phyloP scores from a whole-genome alignment of 2,797 vertebrate species.

The Alfaro cultratus region DNA sequence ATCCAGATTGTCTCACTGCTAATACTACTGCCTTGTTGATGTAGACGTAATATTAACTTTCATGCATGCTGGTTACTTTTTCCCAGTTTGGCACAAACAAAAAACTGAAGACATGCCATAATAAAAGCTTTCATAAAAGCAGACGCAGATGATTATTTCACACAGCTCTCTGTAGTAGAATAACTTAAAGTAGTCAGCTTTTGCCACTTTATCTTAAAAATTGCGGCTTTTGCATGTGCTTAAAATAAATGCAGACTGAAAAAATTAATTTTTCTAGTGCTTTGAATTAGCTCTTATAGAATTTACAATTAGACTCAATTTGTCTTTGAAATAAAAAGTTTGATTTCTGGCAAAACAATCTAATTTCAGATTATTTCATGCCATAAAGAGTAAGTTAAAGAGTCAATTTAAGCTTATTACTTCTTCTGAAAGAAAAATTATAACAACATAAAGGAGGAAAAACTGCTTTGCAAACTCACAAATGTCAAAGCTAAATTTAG shows the following conservation, averaged over 20 bases:
- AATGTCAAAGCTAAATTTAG: conserved; percentile 25
- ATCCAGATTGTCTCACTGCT: conserved; percentile 67
- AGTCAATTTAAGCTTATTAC: conserved; percentile 27
- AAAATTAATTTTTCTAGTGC: conserved; percentile 8
- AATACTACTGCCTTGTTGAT: conserved; percentile 73
- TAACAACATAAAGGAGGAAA: conserved; percentile 12
- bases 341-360: conserved; percentile 13
- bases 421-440: conserved; percentile 38
- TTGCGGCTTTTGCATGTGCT: conserved; percentile 53
- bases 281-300: conserved; percentile 8
- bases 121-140: conserved; percentile 35
- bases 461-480: conserved; percentile 40
- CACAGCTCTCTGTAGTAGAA: conserved; percentile 49
- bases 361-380: conserved; percentile 16
- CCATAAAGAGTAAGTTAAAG: conserved; percentile 11
- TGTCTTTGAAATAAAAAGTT: conserved; percentile 10
- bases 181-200: conserved; percentile 45
- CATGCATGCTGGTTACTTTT: conserved; percentile 70
- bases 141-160: conserved; percentile 37
- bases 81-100: conserved; percentile 34
- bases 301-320: conserved; percentile 37
- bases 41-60: conserved; percentile 61
- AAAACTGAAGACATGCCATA: conserved; percentile 17
- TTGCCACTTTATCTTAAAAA: conserved; percentile 32
- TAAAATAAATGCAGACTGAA: conserved; percentile 23